Base-by-base conservation (phyloP, 2,888 invertebrate species). In the Bimastos eiseni region DNA sequence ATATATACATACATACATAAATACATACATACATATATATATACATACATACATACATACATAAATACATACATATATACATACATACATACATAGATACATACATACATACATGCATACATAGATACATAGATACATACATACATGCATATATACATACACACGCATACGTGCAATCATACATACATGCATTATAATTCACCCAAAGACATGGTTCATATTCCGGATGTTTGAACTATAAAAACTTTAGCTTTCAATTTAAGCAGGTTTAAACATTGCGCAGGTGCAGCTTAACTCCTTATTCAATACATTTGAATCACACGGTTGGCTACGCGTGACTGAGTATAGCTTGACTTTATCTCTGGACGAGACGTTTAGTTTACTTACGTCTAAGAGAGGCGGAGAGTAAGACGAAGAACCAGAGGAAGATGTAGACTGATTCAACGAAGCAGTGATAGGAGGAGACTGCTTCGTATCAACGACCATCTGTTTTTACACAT, bases 381-480 rank as follows among this genome's bases (percentile, higher is more conserved):
- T 70, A 70, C 70, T 70, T 70, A 70, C 70, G 70, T 70, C 70
- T 70, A 70, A n/a, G 70, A n/a, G 11, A n/a, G 70, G n/a, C 8
- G 70, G 70, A n/a, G 70, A 70, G n/a, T n/a, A 70, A n/a, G 70
- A 70, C n/a, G 70, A 70, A 70, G 70, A 70, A n/a, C 30, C 70
- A 1, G 70, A 70, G 30, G 70, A 70, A 4, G 70, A 70, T 3
- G 70, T 70, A 8, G 70, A 70, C 70, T 70, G 70, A n/a, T 70
- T 70, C 70, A 70, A 8, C 8, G 70, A 70, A 6, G 70, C 70
- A n/a, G 6, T 70, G 70, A 41, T 41, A 11, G 41, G 41, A 41
- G 70, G n/a, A 70, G 70, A 70, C 13, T n/a, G 30, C 70, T 70
- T 70, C 30, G n/a, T 17, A 70, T 70, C 70, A 70, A n/a, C 70